A percentile compares a stretch with the other conserved stretches of the same genome.
Conservation (phyloP, 2,113 vertebrate species). For the Phasianus colchicus region DNA sequence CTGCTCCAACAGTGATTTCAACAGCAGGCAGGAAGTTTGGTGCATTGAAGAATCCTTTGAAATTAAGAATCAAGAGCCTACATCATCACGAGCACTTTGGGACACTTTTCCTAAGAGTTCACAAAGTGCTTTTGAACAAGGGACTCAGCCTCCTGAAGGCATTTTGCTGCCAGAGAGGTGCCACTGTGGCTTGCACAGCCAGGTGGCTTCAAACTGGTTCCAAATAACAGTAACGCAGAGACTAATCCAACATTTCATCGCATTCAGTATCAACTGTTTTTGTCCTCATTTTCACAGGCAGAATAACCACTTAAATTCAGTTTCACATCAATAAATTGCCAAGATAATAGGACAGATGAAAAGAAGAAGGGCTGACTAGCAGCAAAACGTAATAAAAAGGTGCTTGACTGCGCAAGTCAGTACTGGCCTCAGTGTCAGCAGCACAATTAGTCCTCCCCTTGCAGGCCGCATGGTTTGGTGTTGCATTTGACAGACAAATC, state of each 20-base stretch:
- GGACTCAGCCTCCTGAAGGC: background rate
- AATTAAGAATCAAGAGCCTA: background rate
- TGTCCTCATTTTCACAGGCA: background rate
- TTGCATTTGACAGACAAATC: conserved; percentile 73
- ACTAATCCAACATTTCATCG: background rate
- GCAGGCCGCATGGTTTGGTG: conserved; percentile 47
- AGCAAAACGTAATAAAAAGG: conserved; percentile 66
- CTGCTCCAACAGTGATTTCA: background rate
- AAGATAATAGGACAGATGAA: conserved; percentile 45
- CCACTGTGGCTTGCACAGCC: background rate
- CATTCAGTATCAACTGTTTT: background rate
- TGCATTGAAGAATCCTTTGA: background rate
- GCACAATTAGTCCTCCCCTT: conserved; percentile 64
- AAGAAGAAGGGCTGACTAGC: conserved; percentile 49
- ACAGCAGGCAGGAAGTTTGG: background rate
- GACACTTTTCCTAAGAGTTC: background rate
- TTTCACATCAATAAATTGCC: conserved; percentile 43
- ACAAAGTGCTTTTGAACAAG: background rate
- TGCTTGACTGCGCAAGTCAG: conserved; percentile 53
- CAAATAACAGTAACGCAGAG: background rate
- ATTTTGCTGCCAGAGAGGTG: background rate
- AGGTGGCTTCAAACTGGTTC: background rate
- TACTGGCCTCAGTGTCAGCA: conserved; percentile 9
- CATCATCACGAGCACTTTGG: background rate
- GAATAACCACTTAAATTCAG: conserved; percentile 46